These are phyloP conservation scores for Aleiodes sp. DNA, from an alignment of 1,140 invertebrate species.

Conservation along the genomic window DNA sequence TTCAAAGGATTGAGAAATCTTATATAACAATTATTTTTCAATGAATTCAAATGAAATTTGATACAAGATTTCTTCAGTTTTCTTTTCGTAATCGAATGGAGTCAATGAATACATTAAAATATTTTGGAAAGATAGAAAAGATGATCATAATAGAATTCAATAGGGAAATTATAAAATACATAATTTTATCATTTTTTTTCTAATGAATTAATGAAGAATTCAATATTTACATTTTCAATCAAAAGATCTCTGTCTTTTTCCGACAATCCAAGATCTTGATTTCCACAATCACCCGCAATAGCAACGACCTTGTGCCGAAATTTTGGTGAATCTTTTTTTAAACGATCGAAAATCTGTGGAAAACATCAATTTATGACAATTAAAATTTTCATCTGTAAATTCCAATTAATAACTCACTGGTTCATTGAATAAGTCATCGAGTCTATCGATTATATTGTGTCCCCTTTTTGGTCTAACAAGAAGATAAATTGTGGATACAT, in stretches of 20 bases:
- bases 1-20: no score
- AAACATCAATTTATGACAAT: not conserved
- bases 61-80: no score
- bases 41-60: no score
- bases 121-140: no score
- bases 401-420: slow-evolving; percentile 62
- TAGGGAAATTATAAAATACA: no score
- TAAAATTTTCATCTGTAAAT: not conserved
- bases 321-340: slow-evolving; percentile 71
- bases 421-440: slow-evolving; percentile 73
- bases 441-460: slow-evolving; percentile 72
- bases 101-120: no score
- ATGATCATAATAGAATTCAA: no score
- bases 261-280: slow-evolving; percentile 72
- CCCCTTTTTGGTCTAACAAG: slow-evolving; percentile 83
- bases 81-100: no score
- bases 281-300: slow-evolving; percentile 72
- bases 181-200: not conserved
- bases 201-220: not conserved
- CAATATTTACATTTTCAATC: slow-evolving; percentile 69
- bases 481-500: slow-evolving; percentile 79
- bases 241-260: slow-evolving; percentile 69
- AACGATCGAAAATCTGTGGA: slow-evolving; percentile 67
- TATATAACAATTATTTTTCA: no score
- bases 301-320: slow-evolving; percentile 74